Conservation (phyloP, 2,888 invertebrate genomes). For the Patella depressa region DNA sequence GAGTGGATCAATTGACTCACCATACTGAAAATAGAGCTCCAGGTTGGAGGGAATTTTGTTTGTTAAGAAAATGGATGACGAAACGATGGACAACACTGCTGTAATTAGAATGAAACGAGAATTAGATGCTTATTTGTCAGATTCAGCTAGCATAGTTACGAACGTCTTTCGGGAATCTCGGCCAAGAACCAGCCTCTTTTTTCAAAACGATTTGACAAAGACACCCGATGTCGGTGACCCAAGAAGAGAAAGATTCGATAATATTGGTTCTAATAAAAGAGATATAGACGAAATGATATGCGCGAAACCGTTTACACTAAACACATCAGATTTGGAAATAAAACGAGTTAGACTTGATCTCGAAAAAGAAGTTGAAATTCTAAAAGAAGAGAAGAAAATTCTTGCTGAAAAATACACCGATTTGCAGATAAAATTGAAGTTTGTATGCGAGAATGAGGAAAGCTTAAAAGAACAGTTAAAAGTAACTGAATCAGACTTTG, state of each 20-base stretch:
- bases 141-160: constrained; percentile 21
- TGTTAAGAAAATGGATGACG: not conserved
- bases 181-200: too few relatives aligned
- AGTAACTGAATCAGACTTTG: constrained; percentile 37
- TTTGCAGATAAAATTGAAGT: constrained; percentile 42
- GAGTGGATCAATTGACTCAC: too few relatives aligned
- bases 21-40: too few relatives aligned
- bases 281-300: constrained; percentile 42
- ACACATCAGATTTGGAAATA: constrained; percentile 40
- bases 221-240: too few relatives aligned
- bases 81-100: constrained; percentile 49
- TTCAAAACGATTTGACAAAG: too few relatives aligned
- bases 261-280: constrained; percentile 36
- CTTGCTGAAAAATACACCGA: constrained; percentile 23
- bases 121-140: constrained; percentile 53
- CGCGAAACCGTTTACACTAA: too few relatives aligned
- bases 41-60: too few relatives aligned
- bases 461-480: constrained; percentile 41
- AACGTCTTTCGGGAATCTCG: too few relatives aligned
- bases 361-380: constrained; percentile 42
- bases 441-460: constrained; percentile 45
- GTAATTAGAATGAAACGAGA: constrained; percentile 59
- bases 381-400: constrained; percentile 45
- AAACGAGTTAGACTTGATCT: constrained; percentile 49
- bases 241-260: too few relatives aligned